These are phyloP conservation scores for Plodia interpunctella DNA, from an alignment of 1,140 invertebrate genomes.

Conservation along the genomic window DNA sequence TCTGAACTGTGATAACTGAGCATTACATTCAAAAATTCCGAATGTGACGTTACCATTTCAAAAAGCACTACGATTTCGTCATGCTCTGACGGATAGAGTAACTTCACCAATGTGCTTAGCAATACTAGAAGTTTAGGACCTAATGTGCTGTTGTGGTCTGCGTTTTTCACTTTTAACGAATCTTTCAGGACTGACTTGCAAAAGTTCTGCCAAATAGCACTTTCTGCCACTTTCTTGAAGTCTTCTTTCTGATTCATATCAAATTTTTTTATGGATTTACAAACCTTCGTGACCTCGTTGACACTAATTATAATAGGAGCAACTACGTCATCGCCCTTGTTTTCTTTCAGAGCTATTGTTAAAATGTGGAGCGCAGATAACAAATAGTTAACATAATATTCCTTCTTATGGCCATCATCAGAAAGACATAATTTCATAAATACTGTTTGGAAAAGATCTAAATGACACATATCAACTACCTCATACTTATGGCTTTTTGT, in stretches of 20 bases:
- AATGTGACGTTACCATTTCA: constrained; percentile 86
- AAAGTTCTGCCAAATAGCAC: constrained; percentile 81
- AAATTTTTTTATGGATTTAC: constrained; percentile 40
- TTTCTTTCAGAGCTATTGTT: constrained; percentile 77
- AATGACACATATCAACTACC: constrained; percentile 76
- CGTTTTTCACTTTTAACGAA: constrained; percentile 77
- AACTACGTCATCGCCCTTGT: constrained; percentile 58
- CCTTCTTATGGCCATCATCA: constrained; percentile 47
- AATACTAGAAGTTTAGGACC: constrained; percentile 74
- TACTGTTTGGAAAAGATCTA: constrained; percentile 74
- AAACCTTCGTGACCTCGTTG: constrained; percentile 46
- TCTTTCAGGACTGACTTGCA: constrained; percentile 81
- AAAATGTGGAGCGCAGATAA: constrained; percentile 77
- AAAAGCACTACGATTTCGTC: constrained; percentile 79
- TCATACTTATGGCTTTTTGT: constrained; percentile 80
- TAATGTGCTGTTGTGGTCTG: constrained; percentile 39
- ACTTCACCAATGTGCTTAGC: constrained; percentile 77
- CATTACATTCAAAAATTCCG: constrained; percentile 84
- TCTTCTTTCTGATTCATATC: constrained; percentile 45
- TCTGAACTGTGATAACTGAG: constrained; percentile 73
- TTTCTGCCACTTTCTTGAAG: constrained; percentile 73
- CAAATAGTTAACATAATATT: constrained; percentile 75
- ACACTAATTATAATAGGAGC: constrained; percentile 62
- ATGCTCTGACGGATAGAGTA: constrained; percentile 75
- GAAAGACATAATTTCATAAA: constrained; percentile 71